These are phyloP conservation scores for Microctenopoma lineatum DNA, from an alignment of 2,797 vertebrate genomes.

Conservation along the genomic window DNA sequence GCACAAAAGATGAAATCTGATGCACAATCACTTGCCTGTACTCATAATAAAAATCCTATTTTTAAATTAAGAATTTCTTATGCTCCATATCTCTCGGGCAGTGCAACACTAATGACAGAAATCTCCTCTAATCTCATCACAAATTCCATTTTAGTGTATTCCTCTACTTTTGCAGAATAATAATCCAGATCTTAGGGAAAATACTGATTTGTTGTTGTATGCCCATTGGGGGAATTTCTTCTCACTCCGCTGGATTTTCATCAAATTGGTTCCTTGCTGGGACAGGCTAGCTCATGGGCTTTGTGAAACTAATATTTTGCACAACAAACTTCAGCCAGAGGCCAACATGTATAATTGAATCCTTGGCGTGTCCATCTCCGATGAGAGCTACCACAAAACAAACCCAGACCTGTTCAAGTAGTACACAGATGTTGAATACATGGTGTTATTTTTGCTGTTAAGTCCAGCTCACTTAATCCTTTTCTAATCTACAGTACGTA, in stretches of 20 bases:
- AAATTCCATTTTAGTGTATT: constrained; percentile 45
- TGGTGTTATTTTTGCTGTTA: constrained; percentile 54
- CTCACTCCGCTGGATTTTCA: constrained; percentile 52
- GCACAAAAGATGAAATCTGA: constrained; percentile 28
- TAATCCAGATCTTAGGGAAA: constrained; percentile 36
- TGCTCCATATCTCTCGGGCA: constrained; percentile 53
- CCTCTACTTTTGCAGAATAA: constrained; percentile 29
- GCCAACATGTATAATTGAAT: constrained; percentile 65
- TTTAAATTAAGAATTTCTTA: constrained; percentile 35
- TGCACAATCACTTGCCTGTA: constrained; percentile 4
- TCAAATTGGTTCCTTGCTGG: constrained; percentile 53
- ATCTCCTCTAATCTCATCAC: constrained; percentile 27
- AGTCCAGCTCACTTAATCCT: constrained; percentile 54
- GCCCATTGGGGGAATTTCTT: constrained; percentile 44
- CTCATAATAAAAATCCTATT: constrained; percentile 14
- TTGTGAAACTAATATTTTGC: constrained; percentile 57
- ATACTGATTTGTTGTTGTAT: constrained; percentile 21
- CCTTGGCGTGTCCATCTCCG: constrained; percentile 59
- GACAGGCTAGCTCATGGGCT: constrained; percentile 43
- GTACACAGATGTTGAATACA: constrained; percentile 60
- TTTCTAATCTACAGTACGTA: constrained; percentile 72
- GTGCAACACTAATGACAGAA: constrained; percentile 26
- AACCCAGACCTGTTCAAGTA: constrained; percentile 49
- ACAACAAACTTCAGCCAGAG: constrained; percentile 65
- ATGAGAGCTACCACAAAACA: constrained; percentile 55